phyloP scores from a whole-genome alignment of 2,113 vertebrate genomes.

The Daphoenositta chrysoptera region DNA sequence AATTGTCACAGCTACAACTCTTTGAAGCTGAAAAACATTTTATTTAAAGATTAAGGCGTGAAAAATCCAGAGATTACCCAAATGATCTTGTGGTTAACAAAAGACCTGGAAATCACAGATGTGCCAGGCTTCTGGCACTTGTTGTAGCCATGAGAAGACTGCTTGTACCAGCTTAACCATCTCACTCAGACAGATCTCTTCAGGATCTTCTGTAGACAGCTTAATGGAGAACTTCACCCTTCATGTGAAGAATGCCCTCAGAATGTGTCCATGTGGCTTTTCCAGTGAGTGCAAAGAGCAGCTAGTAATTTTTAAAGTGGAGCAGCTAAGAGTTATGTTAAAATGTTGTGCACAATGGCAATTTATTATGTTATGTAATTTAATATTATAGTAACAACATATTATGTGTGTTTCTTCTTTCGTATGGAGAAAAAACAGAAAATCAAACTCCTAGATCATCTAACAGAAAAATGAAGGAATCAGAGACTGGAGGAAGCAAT shows the following conservation, averaged over 20 bases:
- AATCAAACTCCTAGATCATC: constrained; percentile 75
- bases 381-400: neutral
- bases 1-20: neutral
- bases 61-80: neutral
- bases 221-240: neutral
- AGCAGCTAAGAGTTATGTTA: neutral
- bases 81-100: neutral
- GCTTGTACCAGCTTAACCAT: neutral
- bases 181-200: neutral
- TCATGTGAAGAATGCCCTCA: neutral
- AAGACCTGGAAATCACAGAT: neutral
- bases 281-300: neutral
- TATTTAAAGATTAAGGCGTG: neutral
- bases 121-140: neutral
- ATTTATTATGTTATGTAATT: neutral
- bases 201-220: neutral
- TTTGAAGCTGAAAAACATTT: neutral
- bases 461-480: constrained; percentile 37
- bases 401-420: constrained; percentile 21
- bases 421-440: constrained; percentile 77
- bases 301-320: neutral
- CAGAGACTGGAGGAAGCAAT: constrained; percentile 17
- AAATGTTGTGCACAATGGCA: neutral
- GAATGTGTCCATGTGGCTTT: neutral
- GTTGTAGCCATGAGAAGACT: neutral